These are phyloP conservation scores for Thereva unica DNA, from an alignment of 2,888 invertebrate genomes.

Conservation along the genomic window DNA sequence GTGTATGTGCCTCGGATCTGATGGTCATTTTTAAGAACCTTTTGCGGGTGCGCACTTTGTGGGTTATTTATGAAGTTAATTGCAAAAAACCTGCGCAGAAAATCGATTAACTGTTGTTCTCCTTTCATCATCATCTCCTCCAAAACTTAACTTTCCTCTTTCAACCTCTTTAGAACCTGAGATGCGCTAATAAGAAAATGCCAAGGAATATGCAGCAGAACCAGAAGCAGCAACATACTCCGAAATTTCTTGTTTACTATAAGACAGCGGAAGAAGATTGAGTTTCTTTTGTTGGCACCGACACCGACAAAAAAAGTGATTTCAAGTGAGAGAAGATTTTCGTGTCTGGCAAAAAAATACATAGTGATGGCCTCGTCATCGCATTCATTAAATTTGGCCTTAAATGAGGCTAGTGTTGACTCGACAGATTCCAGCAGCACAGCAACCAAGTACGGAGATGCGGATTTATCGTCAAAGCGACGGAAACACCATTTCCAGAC, in stretches of 20 bases:
- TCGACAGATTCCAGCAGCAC: conserved; percentile 35
- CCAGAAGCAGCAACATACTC: neutral
- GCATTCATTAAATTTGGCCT: neutral
- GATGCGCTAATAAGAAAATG: conserved; percentile 2
- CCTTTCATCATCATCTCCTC: neutral
- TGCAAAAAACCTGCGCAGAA: conserved; percentile 12
- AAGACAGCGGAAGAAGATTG: conserved; percentile 3
- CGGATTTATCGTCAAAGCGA: conserved; percentile 45
- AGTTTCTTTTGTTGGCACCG: neutral
- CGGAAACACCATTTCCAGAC: conserved; percentile 39
- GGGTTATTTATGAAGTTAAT: neutral
- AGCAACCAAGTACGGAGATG: conserved; percentile 45
- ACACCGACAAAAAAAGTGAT: conserved; percentile 1
- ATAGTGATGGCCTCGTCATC: conserved; percentile 19
- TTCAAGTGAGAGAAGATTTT: conserved; percentile 18
- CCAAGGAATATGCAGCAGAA: conserved; percentile 7
- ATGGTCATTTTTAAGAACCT: no score
- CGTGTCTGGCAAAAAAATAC: neutral
- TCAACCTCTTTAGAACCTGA: conserved; percentile 8
- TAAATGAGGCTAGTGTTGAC: conserved; percentile 24
- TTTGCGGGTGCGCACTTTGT: no score
- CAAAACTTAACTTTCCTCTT: conserved; percentile 15
- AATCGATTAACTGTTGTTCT: conserved; percentile 27
- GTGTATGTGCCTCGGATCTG: no score
- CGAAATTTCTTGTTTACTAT: neutral